Conservation (phyloP, 2,888 invertebrate species). For the Diplazon laetatorius region DNA sequence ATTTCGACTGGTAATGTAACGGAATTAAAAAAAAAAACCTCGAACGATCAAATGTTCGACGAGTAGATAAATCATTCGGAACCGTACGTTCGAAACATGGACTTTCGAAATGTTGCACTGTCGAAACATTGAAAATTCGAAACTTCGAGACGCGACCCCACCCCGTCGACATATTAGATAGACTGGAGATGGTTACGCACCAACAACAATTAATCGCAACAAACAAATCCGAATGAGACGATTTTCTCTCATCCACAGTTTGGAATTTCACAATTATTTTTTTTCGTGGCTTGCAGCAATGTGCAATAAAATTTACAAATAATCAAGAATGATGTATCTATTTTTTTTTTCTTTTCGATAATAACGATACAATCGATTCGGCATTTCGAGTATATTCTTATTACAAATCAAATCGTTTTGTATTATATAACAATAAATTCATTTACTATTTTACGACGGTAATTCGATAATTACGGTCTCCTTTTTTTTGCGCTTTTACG, state of each 20-base stretch:
- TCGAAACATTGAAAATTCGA: constrained; percentile 42
- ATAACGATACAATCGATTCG: constrained; percentile 43
- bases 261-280: constrained; percentile 12
- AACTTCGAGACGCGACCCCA: too few relatives aligned
- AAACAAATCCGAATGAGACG: constrained; percentile 49
- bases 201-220: constrained; percentile 24
- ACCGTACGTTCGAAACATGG: too few relatives aligned
- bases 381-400: constrained; percentile 33
- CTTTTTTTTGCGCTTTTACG: constrained; percentile 10
- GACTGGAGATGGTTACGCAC: constrained; percentile 34
- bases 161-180: constrained; percentile 55
- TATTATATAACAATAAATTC: constrained; percentile 53
- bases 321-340: constrained; percentile 19
- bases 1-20: too few relatives aligned
- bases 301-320: constrained; percentile 41
- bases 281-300: not conserved
- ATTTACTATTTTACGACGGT: constrained; percentile 28
- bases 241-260: constrained; percentile 6
- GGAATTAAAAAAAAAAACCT: too few relatives aligned
- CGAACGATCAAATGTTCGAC: too few relatives aligned
- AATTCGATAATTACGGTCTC: constrained; percentile 18
- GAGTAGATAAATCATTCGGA: too few relatives aligned
- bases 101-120: too few relatives aligned
- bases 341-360: constrained; percentile 8
- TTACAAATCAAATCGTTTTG: constrained; percentile 50